phyloP scores from a whole-genome alignment of 1,140 invertebrate genomes.

The Drosophila pruinosa region DNA sequence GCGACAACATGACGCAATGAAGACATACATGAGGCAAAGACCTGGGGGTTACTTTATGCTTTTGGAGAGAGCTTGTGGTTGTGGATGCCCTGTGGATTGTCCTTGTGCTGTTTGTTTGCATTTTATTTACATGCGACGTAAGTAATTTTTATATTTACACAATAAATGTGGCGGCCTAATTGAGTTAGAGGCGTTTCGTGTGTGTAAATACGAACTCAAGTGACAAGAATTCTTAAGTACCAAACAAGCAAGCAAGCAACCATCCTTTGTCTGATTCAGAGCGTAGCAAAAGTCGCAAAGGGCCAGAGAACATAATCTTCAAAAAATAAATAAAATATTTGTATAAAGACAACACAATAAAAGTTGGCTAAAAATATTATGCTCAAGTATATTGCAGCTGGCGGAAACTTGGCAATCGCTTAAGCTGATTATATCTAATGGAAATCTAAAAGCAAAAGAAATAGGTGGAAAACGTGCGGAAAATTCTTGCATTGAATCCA shows the following conservation, averaged over 20 bases:
- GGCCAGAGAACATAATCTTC: slow-evolving; percentile 3
- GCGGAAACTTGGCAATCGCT: background rate
- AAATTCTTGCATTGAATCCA: background rate
- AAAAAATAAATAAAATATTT: slow-evolving; percentile 10
- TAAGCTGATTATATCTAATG: slow-evolving; percentile 31
- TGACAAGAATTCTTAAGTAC: slow-evolving; percentile 23
- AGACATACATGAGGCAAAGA: background rate
- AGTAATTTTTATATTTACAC: slow-evolving; percentile 38
- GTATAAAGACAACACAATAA: background rate
- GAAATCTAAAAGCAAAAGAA: background rate
- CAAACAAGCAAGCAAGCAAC: background rate
- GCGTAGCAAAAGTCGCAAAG: slow-evolving; percentile 9
- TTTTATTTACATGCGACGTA: slow-evolving; percentile 35
- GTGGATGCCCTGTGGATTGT: background rate
- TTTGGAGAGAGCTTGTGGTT: background rate
- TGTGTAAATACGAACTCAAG: slow-evolving; percentile 33
- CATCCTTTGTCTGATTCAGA: slow-evolving; percentile 10
- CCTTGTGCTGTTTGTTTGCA: slow-evolving; percentile 10
- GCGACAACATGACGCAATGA: slow-evolving; percentile 13
- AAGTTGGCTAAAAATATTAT: background rate
- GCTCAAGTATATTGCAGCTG: background rate
- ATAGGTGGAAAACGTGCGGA: background rate
- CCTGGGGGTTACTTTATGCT: background rate
- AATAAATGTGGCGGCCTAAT: slow-evolving; percentile 35
- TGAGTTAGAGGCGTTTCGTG: slow-evolving; percentile 41